These are phyloP conservation scores for Hydrochoerus hydrochaeris DNA, from an alignment of 2,113 vertebrate species.

Conservation along the genomic window DNA sequence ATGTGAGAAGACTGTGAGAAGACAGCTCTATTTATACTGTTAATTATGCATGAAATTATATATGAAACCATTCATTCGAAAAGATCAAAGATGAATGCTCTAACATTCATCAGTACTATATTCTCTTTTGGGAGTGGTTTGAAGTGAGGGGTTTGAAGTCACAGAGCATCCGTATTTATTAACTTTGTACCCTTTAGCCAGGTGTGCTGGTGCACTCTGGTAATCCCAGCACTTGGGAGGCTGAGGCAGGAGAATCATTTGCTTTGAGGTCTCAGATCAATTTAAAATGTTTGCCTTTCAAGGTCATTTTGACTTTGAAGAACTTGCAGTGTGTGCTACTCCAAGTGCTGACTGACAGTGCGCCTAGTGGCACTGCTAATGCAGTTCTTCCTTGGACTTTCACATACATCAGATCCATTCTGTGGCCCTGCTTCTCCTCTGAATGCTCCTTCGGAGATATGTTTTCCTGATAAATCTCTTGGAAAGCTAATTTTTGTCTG, in stretches of 20 bases:
- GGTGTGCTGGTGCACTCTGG: too few species aligned
- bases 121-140: neutral
- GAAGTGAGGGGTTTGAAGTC: neutral
- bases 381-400: neutral
- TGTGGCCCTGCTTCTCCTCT: accelerated
- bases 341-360: neutral
- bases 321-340: neutral
- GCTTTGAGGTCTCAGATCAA: neutral
- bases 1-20: neutral
- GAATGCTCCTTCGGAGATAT: neutral
- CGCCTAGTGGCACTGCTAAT: accelerated
- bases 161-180: neutral
- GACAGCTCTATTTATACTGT: neutral
- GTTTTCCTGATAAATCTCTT: neutral
- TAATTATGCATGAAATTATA: neutral
- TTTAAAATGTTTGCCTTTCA: neutral
- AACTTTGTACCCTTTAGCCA: neutral
- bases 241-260: neutral
- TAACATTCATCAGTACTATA: neutral
- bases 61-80: neutral
- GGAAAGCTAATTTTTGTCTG: neutral
- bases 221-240: too few species aligned
- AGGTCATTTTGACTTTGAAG: neutral
- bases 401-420: neutral
- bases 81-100: neutral